These are phyloP conservation scores for Stictonetta naevosa DNA, from an alignment of 2,113 vertebrate species.

Conservation along the genomic window DNA sequence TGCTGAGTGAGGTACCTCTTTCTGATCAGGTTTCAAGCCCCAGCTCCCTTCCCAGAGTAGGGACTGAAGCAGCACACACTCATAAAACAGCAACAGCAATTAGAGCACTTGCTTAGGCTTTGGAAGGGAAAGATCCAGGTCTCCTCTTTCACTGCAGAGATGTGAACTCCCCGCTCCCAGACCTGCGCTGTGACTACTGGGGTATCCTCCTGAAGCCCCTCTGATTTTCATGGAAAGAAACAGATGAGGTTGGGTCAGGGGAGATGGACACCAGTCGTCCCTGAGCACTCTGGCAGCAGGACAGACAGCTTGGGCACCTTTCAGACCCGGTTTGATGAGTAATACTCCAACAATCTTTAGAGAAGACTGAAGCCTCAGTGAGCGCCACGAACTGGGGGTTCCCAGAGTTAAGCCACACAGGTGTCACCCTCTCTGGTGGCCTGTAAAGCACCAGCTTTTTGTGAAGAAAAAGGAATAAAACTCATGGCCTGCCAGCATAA, in stretches of 20 bases:
- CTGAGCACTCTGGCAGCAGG: neutral
- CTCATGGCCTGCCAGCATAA: neutral
- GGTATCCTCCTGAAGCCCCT: neutral
- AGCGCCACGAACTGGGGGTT: neutral
- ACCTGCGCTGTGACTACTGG: neutral
- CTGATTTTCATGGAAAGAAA: neutral
- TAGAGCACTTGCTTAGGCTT: neutral
- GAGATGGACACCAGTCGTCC: fast-evolving
- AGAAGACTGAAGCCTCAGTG: neutral
- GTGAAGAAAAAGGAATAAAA: neutral
- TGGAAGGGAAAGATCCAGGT: neutral
- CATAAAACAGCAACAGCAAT: conserved; percentile 23
- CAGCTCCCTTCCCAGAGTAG: conserved; percentile 26
- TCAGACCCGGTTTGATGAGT: neutral
- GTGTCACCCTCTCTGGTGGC: neutral
- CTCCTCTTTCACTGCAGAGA: neutral
- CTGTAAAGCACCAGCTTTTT: neutral
- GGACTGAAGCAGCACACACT: conserved; percentile 9
- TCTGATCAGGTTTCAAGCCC: conserved; percentile 47
- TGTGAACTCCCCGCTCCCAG: neutral
- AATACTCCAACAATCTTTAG: neutral
- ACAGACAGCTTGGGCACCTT: neutral
- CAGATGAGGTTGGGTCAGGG: neutral
- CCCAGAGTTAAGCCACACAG: neutral
- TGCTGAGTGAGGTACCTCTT: conserved; percentile 46